These are phyloP conservation scores for Himalopsyche kuldschensis DNA, from an alignment of 2,888 invertebrate species.

Conservation along the genomic window DNA sequence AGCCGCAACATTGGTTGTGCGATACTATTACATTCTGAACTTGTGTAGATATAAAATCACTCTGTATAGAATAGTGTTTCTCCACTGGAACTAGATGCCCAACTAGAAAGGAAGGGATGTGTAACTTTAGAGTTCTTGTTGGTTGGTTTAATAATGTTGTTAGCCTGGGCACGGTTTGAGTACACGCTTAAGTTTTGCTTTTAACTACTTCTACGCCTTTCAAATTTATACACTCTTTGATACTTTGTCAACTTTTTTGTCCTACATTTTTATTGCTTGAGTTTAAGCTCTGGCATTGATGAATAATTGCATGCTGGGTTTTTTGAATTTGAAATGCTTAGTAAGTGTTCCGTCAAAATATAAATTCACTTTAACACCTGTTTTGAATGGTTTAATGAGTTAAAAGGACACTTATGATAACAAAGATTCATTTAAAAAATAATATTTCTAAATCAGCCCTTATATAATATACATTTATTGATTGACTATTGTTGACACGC, in stretches of 20 bases:
- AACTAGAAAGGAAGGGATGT: slow-evolving; percentile 20
- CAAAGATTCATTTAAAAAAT: too few relatives aligned
- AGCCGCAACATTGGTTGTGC: not conserved
- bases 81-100: slow-evolving; percentile 14
- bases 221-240: slow-evolving; percentile 37
- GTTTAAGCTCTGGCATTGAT: not conserved
- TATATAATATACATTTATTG: too few relatives aligned
- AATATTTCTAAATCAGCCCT: too few relatives aligned
- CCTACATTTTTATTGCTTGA: not conserved
- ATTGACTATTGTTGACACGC: too few relatives aligned
- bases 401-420: too few relatives aligned
- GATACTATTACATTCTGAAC: not conserved
- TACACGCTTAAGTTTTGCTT: slow-evolving; percentile 39
- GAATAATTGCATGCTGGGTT: not conserved
- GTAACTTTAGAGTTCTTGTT: slow-evolving; percentile 40
- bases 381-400: too few relatives aligned
- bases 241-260: slow-evolving; percentile 37
- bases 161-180: slow-evolving; percentile 38
- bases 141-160: slow-evolving; percentile 41
- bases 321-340: too few relatives aligned
- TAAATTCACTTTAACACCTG: too few relatives aligned
- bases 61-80: slow-evolving; percentile 9
- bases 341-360: too few relatives aligned
- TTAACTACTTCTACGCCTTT: slow-evolving; percentile 39
- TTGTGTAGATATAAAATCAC: not conserved